Conservation (phyloP, 2,888 invertebrate genomes). For the Synanthedon vespiformis region DNA sequence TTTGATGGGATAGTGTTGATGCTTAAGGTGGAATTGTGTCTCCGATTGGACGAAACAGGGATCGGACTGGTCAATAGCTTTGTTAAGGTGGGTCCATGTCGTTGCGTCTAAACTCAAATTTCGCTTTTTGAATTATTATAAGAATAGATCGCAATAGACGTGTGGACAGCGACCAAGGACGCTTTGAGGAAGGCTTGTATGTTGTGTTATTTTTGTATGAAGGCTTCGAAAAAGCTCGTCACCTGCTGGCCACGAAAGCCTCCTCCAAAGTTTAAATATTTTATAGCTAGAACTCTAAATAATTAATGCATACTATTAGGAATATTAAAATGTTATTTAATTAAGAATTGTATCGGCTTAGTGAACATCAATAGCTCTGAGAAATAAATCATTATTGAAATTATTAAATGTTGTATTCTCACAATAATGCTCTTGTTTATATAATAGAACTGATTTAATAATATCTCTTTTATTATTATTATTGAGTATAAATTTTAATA, state of each 20-base stretch:
- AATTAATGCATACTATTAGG: conserved; percentile 70
- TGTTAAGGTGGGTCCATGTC: conserved; percentile 22
- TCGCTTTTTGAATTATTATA: too few species aligned
- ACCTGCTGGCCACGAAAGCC: conserved; percentile 30
- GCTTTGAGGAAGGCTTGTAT: conserved; percentile 5
- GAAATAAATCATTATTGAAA: conserved; percentile 68
- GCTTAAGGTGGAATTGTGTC: conserved; percentile 44
- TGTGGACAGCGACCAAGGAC: background rate
- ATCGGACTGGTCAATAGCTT: conserved; percentile 12
- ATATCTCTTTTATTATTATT: too few species aligned
- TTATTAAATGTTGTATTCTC: conserved; percentile 61
- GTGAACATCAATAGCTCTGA: conserved; percentile 70
- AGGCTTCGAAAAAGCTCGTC: conserved; percentile 17
- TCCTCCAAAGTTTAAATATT: conserved; percentile 54
- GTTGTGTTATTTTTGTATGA: conserved; percentile 3
- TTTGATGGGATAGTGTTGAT: conserved; percentile 32
- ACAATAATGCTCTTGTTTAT: too few species aligned
- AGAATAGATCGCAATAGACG: background rate
- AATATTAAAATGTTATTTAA: conserved; percentile 66
- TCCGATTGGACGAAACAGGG: conserved; percentile 54
- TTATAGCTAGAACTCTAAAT: conserved; percentile 70
- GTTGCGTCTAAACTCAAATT: conserved; percentile 12
- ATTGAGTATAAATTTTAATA: too few species aligned
- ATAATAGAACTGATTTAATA: too few species aligned
- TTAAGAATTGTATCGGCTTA: conserved; percentile 70